Percentiles rank a stretch among this genome's conserved stretches.
Conservation (phyloP, 2,888 invertebrate species). For the Amiota communis region DNA sequence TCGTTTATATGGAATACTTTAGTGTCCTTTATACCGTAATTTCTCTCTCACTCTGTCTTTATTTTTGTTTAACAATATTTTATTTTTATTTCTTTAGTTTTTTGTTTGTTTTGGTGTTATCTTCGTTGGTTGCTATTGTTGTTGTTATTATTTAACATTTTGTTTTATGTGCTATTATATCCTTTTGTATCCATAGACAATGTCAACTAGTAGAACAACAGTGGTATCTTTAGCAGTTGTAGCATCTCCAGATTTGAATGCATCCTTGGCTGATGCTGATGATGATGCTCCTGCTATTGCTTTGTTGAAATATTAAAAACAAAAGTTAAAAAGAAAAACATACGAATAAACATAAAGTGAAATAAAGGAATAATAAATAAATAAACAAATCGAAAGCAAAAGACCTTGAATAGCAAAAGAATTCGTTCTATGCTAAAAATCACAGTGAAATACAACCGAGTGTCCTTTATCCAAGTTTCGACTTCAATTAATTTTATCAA, state of each 20-base stretch:
- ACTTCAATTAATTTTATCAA: constrained; percentile 28
- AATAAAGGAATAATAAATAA: not conserved
- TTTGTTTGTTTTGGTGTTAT: not conserved
- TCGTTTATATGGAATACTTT: constrained; percentile 22
- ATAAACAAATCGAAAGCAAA: not conserved
- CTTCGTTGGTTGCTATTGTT: not conserved
- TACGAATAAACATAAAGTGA: constrained; percentile 27
- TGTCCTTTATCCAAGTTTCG: not conserved
- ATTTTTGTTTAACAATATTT: not conserved
- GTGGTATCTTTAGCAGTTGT: not conserved
- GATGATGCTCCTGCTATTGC: not conserved
- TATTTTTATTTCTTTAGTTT: not conserved
- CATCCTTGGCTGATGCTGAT: not conserved
- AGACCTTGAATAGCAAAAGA: not conserved
- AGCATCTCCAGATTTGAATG: not conserved
- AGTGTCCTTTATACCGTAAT: constrained; percentile 24
- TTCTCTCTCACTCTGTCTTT: constrained; percentile 12
- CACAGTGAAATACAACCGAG: not conserved
- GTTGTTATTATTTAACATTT: not conserved
- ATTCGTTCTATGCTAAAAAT: not conserved
- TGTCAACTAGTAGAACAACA: not conserved
- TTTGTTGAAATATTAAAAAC: constrained; percentile 49
- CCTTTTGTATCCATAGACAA: constrained; percentile 19
- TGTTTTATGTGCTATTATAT: not conserved
- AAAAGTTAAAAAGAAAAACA: constrained; percentile 41